Base-by-base conservation (phyloP, 2,888 invertebrate genomes). In the Lasioglossum figueresi region DNA sequence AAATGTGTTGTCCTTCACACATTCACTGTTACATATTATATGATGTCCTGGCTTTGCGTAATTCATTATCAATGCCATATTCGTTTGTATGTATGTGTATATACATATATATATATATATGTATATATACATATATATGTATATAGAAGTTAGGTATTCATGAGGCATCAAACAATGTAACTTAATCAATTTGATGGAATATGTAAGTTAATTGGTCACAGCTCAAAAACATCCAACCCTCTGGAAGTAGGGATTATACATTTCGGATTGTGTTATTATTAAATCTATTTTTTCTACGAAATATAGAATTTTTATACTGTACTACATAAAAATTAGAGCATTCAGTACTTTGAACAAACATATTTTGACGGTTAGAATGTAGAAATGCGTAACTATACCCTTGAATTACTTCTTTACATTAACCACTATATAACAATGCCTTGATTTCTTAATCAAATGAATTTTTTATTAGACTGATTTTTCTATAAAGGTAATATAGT, bases 21-120 rank as follows among this genome's bases (percentile, higher is more conserved):
- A 91, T 92, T 92, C 91, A 92, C 92, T 92, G 92, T 92, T 92
- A 91, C 92, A 92, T 91, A 91, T 89, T 91, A 91, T 91, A 91
- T 90, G 82, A 72, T 80, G 80, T 82, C 66, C 68, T 88, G 63
- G 68, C 19, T 80, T 84, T 84, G 45, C 76, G 68, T 79, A 83
- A 76, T 80, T 81, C 78, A 71, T 81, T 85, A 81, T 86, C 78
- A 80, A 87, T 83, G 80, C 81, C 85, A 86, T 89, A 87, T 86
- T 85, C 75, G 84, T 88, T 88, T 88, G 88, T 83, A 83, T 85
- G 78, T 88, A 82, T 85, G 80, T 86, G n/a, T 56, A 10, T 56
- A 12, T 56, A n/a, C n/a, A 56, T n/a, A 78, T 87, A 87, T 88
- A 88, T 91, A 86, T 85, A 43, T 85, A 82, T 86, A 83, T 85